Conservation (phyloP, 2,888 invertebrate species). For the Lithophane leautieri region DNA sequence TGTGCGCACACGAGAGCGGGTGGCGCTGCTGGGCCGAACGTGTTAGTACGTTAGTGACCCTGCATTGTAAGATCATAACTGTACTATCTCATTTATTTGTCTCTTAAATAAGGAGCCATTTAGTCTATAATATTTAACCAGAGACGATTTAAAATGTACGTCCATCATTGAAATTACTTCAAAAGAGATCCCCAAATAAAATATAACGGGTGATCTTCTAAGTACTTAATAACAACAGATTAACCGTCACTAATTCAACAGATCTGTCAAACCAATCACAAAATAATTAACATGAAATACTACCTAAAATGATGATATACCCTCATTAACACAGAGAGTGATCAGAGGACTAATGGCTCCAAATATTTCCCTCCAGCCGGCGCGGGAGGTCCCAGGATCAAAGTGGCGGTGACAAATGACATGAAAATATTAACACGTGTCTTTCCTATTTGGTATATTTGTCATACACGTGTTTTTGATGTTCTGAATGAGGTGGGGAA, state of each 20-base stretch:
- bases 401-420: conserved; percentile 69
- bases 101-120: not conserved
- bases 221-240: conserved; percentile 42
- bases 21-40: no score
- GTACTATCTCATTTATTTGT: not conserved
- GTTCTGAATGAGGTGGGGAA: conserved; percentile 31
- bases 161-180: conserved; percentile 9
- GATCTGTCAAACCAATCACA: conserved; percentile 36
- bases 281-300: conserved; percentile 60
- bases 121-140: not conserved
- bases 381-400: conserved; percentile 65
- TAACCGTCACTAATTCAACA: conserved; percentile 50
- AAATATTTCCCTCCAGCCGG: conserved; percentile 53
- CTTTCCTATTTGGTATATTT: conserved; percentile 47
- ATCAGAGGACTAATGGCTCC: conserved; percentile 53
- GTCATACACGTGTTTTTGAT: conserved; percentile 54
- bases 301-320: conserved; percentile 25
- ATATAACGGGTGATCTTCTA: no score
- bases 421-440: conserved; percentile 70
- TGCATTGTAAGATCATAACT: not conserved
- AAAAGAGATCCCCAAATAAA: conserved; percentile 10
- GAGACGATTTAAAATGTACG: not conserved
- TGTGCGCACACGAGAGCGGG: no score
- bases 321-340: conserved; percentile 58
- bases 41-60: not conserved